Conservation (phyloP, 2,113 vertebrate species). For the Heterotilapia buettikoferi region DNA sequence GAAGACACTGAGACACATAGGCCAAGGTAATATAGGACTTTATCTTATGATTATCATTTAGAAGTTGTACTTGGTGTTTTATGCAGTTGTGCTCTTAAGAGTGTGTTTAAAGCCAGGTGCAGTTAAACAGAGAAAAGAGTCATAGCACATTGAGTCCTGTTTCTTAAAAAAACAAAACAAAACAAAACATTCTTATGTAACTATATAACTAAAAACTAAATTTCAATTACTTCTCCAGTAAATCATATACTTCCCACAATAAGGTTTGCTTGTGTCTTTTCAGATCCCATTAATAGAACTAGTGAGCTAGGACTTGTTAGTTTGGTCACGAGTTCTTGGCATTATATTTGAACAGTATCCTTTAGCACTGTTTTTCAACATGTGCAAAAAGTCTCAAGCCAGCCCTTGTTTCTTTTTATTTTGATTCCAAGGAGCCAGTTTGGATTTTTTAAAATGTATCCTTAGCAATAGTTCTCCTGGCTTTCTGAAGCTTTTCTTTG, state of each 20-base stretch:
- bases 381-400: background rate
- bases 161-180: background rate
- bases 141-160: background rate
- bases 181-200: background rate
- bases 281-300: background rate
- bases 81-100: background rate
- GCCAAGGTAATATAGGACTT: constrained; percentile 9
- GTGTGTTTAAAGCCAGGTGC: background rate
- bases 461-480: background rate
- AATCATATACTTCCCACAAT: background rate
- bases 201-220: background rate
- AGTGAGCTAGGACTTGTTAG: background rate
- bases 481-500: background rate
- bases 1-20: background rate
- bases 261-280: background rate
- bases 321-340: background rate
- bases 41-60: constrained; percentile 18
- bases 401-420: background rate
- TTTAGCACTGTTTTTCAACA: background rate
- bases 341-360: background rate
- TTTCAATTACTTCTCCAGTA: background rate
- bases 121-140: background rate
- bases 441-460: background rate
- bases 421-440: background rate
- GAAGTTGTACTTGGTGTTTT: background rate